Evolutionary conservation across 2,888 invertebrate genomes (phyloP), one percentile per base, ranked within the genome.

Genomic region (Pseudeuparius sepicola): DNA sequence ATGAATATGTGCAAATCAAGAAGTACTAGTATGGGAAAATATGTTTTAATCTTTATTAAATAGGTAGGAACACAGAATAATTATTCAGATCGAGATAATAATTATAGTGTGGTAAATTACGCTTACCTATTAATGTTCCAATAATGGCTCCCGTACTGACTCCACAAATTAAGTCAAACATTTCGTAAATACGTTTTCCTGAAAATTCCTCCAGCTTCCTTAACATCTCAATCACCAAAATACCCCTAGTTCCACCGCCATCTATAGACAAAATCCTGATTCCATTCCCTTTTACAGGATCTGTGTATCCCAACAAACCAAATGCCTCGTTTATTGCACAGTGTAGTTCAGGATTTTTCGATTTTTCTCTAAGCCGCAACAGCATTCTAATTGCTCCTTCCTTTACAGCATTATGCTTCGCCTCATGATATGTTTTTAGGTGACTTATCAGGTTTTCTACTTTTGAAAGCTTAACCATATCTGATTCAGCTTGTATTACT

Each of bases 221-320:
- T 44, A 93, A 62, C 58, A 89, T 75, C 62, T 88, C 83, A 41
- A 93, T 73, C 3, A 87, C 84, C 42, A 89, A 68, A 41, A 92
- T 68, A n/a, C 90, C 90, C 40, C 89, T 71, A 40, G 86, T 79
- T 29, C 92, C 92, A 25, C 93, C 92, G 2, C 93, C 93, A 65
- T 93, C 92, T 49, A 93, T 82, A 1, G 86, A 68, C 31, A 93
- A 67, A 35, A 93, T 74, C 53, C 81, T 68, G 28, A 90, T 78
- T 1, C 92, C 90, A 15, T 69, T 67, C 1, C 78, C 75, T 36
- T 70, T 70, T 3, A 81, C 67, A 4, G 84, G 78, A 28, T 74
- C 73, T 1, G 71, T 59, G 56, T 82, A 69, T 1, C 89, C 89
- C 44, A 87, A 58, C 38, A 86, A 60, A 1, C 83, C 74, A 56